Conservation (phyloP, 2,888 invertebrate genomes). For the Callimorpha dominula region DNA sequence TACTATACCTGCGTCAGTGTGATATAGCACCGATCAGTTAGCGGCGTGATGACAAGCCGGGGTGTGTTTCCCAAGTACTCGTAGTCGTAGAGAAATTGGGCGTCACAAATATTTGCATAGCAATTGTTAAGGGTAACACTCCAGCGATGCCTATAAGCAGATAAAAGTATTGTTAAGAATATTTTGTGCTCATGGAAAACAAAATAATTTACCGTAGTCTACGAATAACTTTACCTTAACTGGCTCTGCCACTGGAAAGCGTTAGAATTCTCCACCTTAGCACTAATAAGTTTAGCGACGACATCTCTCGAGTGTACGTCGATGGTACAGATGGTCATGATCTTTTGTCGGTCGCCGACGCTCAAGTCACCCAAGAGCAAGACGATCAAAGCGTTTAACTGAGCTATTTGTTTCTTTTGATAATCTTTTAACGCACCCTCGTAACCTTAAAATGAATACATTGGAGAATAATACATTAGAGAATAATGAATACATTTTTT, state of each 20-base stretch:
- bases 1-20: conserved; percentile 92
- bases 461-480: too few relatives aligned
- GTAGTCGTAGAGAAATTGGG: conserved; percentile 95
- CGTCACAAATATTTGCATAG: conserved; percentile 97
- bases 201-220: not conserved
- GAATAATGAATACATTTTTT: not conserved
- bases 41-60: conserved; percentile 96
- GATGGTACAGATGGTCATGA: conserved; percentile 98
- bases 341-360: conserved; percentile 95
- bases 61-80: conserved; percentile 98
- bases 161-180: not conserved
- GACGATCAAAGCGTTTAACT: conserved; percentile 93
- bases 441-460: conserved; percentile 84
- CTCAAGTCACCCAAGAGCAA: conserved; percentile 93
- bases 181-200: not conserved
- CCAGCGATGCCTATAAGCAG: conserved; percentile 90
- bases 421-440: conserved; percentile 97
- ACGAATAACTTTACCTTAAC: conserved; percentile 83
- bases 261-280: conserved; percentile 92
- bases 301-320: conserved; percentile 98
- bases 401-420: conserved; percentile 94
- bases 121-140: conserved; percentile 93
- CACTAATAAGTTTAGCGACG: conserved; percentile 93
- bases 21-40: conserved; percentile 98
- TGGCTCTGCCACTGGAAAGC: conserved; percentile 98